Base-by-base conservation (phyloP, 30 jellyfish, hydroid and myxozoan genomes). In the Cassiopea andromeda region DNA sequence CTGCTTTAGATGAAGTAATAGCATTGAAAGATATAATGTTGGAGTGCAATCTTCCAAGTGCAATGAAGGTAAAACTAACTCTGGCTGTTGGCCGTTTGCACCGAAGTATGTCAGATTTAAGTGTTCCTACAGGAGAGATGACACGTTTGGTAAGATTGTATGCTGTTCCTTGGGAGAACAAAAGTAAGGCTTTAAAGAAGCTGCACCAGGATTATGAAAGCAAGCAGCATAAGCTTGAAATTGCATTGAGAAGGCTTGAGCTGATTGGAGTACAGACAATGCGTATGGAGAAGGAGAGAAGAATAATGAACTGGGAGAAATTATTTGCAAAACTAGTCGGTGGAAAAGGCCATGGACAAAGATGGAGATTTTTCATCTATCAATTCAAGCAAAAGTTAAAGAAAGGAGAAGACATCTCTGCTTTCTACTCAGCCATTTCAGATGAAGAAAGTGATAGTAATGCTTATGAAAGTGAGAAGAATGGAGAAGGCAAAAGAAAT, bases 261-360 rank as follows among this genome's bases (percentile, higher is more conserved):
- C 81, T 92, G 91, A 72, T 87, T 17, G 91, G 94, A 38, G 96
- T 87, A 10, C 91, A 94, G 60, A 87, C 89, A 13, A 72, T 77
- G 90, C 89, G 84, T 64, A 79, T 92, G 96, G 98, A 87, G 78
- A 87, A 59, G 80, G 91, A 80, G 75, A 83, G 92, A 64, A 75
- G 94, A n/a, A 75, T 87, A 18, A 83, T 87, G 94, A 92, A 92
- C 90, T 92, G 98, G 98, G 98, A 92, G 89, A 92, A 87, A 46
- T 67, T 92, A 46, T 92, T 92, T 92, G 91, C 94, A 44, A 92
- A 87, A 78, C 86, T 92, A 3, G 92, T 68, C 48, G 89, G 96
- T 16, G 85, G 85, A 5, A 81, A 76, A 76, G 82, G 89, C 13
- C 94, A 84, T 75, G 94, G 96, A 7, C 96, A 85, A 44, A 75